Conservation (phyloP, 2,797 vertebrate genomes). For the Tragelaphus eurycerus region DNA sequence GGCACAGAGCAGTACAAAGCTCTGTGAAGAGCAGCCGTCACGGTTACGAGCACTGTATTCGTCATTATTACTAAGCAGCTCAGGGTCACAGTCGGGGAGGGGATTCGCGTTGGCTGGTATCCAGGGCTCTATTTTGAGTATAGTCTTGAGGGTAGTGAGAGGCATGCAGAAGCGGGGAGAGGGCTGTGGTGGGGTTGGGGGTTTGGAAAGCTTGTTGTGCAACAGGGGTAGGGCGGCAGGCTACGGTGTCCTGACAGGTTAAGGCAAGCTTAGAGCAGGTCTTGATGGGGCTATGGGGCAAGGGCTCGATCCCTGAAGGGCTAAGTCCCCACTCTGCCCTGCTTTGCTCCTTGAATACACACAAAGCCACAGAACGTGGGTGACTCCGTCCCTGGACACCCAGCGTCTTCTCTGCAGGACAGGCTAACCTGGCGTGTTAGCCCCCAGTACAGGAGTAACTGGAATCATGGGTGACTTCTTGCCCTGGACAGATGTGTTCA, state of each 20-base stretch:
- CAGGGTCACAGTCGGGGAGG: background rate
- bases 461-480: background rate
- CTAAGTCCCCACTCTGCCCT: background rate
- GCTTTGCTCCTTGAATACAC: background rate
- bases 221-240: background rate
- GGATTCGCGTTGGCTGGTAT: background rate
- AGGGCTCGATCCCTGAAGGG: background rate
- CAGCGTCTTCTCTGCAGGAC: background rate
- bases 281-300: background rate
- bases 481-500: background rate
- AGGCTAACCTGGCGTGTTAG: background rate
- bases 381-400: background rate
- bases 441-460: background rate
- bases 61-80: background rate
- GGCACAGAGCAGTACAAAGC: background rate
- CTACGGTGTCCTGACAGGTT: background rate
- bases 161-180: background rate
- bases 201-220: background rate
- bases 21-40: background rate
- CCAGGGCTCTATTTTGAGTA: background rate
- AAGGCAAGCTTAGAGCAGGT: background rate
- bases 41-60: background rate
- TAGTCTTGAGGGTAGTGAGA: background rate
- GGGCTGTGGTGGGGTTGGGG: background rate
- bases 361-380: background rate